A percentile compares a stretch with the other conserved stretches of the same genome.
Evolutionary conservation across 2,888 invertebrate species (phyloP).

Genomic region (Apoderus coryli): DNA sequence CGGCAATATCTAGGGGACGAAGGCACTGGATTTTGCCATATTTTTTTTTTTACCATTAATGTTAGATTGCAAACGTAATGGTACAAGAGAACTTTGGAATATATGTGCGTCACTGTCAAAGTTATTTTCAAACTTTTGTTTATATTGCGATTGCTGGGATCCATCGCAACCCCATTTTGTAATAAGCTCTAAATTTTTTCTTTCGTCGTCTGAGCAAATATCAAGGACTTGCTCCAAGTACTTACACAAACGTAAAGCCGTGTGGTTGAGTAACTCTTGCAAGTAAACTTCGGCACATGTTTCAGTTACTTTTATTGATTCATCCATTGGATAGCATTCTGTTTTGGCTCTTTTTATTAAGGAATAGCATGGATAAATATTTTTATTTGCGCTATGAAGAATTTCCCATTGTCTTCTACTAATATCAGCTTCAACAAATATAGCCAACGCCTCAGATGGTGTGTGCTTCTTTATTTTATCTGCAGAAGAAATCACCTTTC

Average conservation of each 20-base stretch:
- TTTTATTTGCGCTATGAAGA: background rate
- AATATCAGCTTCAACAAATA: slow-evolving; percentile 11
- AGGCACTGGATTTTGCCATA: slow-evolving; percentile 7
- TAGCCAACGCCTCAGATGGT: slow-evolving; percentile 7
- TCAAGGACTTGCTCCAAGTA: too few species aligned
- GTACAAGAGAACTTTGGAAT: slow-evolving; percentile 6
- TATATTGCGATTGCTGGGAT: slow-evolving; percentile 5
- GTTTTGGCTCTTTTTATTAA: too few species aligned
- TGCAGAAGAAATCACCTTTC: slow-evolving; percentile 8
- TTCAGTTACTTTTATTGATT: background rate
- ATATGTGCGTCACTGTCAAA: slow-evolving; percentile 3
- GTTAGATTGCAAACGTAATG: slow-evolving; percentile 1
- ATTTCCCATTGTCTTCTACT: slow-evolving; percentile 10
- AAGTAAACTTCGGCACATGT: slow-evolving; percentile 8
- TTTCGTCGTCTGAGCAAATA: too few species aligned
- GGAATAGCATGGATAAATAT: too few species aligned
- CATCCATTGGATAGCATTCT: slow-evolving; percentile 4
- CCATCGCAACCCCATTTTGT: slow-evolving; percentile 10
- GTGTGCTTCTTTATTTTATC: slow-evolving; percentile 5
- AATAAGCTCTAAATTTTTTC: slow-evolving; percentile 4
- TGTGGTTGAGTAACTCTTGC: slow-evolving; percentile 8
- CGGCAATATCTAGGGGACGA: slow-evolving; percentile 4
- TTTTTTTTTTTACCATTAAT: slow-evolving; percentile 4
- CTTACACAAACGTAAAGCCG: slow-evolving; percentile 5
- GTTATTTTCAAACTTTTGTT: slow-evolving; percentile 5